Evolutionary conservation across 2,113 vertebrate genomes (phyloP).

Genomic region (Sialia sialis): DNA sequence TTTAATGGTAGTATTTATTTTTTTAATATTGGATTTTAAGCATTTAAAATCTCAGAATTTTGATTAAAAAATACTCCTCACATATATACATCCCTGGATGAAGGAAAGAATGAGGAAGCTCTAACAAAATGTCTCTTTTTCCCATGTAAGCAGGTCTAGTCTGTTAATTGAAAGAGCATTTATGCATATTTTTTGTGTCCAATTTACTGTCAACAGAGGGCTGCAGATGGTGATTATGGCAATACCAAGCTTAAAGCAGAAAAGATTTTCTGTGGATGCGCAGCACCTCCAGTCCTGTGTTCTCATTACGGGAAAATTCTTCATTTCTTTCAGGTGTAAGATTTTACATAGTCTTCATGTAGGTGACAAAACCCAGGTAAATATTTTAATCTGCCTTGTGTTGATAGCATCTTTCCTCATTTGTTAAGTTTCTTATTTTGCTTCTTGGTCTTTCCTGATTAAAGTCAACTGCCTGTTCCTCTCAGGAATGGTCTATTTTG

Average conservation of each 20-base stretch:
- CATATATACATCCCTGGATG: neutral
- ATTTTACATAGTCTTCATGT: neutral
- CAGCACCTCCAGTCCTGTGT: neutral
- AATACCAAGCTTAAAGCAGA: neutral
- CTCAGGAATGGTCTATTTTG: neutral
- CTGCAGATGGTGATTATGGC: neutral
- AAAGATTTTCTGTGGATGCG: neutral
- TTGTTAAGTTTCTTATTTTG: neutral
- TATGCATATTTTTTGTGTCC: neutral
- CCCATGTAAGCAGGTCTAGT: neutral
- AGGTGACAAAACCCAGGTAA: neutral
- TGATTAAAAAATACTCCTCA: neutral
- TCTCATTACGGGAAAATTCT: neutral
- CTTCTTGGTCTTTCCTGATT: neutral
- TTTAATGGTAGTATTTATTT: neutral
- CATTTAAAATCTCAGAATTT: neutral
- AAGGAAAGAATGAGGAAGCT: neutral
- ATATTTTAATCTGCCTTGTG: neutral
- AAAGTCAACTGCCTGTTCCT: neutral
- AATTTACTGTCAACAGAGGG: neutral
- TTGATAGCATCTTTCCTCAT: neutral
- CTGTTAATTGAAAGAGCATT: neutral
- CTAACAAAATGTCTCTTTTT: neutral
- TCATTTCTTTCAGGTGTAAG: accelerated
- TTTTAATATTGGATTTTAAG: neutral